These are phyloP conservation scores for Tipula vernalis DNA, from an alignment of 2,888 invertebrate species.

Conservation along the genomic window DNA sequence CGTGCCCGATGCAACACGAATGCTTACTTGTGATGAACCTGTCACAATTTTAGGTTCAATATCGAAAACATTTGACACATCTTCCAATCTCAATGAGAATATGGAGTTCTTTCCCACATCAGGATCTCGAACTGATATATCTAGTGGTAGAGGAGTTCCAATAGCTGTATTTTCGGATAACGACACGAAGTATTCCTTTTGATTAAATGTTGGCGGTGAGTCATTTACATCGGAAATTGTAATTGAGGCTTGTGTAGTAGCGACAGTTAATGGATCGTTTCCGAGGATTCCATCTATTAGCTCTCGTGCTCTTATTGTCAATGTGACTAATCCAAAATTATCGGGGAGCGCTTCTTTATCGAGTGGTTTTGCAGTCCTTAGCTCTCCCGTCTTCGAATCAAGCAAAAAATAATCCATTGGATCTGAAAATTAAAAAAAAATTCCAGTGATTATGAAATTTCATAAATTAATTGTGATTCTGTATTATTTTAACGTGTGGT, in stretches of 20 bases:
- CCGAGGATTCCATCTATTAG: constrained; percentile 57
- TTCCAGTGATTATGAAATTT: too few species aligned
- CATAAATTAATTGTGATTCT: too few species aligned
- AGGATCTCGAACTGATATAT: constrained; percentile 75
- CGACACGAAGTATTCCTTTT: constrained; percentile 64
- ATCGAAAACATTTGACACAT: constrained; percentile 69
- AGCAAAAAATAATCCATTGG: constrained; percentile 77
- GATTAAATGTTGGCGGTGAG: constrained; percentile 73
- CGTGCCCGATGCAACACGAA: constrained; percentile 64
- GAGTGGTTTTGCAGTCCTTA: constrained; percentile 70
- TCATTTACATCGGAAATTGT: constrained; percentile 84
- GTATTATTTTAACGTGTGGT: too few species aligned
- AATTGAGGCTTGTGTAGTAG: constrained; percentile 61
- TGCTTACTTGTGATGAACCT: constrained; percentile 70
- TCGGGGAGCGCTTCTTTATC: constrained; percentile 74
- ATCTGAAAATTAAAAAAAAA: constrained; percentile 40
- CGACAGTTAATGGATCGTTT: constrained; percentile 52
- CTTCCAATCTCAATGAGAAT: constrained; percentile 65
- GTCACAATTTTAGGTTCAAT: constrained; percentile 70
- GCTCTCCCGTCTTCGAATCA: constrained; percentile 64
- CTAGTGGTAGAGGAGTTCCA: constrained; percentile 69
- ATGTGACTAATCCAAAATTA: constrained; percentile 62
- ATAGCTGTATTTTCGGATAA: constrained; percentile 71
- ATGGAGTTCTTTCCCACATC: constrained; percentile 78
- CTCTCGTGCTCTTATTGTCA: constrained; percentile 68